Conservation (phyloP, 2,113 vertebrate species). For the Brachionichthys hirsutus region DNA sequence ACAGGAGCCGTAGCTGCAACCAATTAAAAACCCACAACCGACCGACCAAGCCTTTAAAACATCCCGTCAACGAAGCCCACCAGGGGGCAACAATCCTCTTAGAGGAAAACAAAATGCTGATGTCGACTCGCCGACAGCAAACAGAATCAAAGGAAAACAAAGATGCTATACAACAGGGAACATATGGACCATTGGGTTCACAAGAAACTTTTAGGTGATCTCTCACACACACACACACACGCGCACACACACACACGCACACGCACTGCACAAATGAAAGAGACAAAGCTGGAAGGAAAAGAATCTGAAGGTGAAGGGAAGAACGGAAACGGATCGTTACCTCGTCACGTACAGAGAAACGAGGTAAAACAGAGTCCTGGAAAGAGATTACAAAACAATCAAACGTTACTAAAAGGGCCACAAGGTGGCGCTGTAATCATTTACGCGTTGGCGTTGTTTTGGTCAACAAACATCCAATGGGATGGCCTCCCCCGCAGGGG, state of each 20-base stretch:
- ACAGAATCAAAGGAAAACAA: slow-evolving; percentile 75
- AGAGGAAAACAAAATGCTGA: slow-evolving; percentile 99
- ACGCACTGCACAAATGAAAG: slow-evolving; percentile 61
- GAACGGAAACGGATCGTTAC: slow-evolving; percentile 72
- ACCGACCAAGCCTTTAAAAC: slow-evolving; percentile 88
- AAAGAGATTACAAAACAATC: slow-evolving; percentile 97
- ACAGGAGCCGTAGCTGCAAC: slow-evolving; percentile 97
- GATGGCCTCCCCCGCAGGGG: slow-evolving; percentile 71
- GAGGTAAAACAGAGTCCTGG: slow-evolving; percentile 82
- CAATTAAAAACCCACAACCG: slow-evolving; percentile 96
- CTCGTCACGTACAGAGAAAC: slow-evolving; percentile 90
- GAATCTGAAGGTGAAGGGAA: slow-evolving; percentile 29
- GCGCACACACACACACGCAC: no score
- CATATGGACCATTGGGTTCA: slow-evolving; percentile 90
- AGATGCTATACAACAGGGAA: slow-evolving; percentile 96
- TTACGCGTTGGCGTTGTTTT: slow-evolving; percentile 98
- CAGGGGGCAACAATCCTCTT: slow-evolving; percentile 99
- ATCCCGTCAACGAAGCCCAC: slow-evolving; percentile 98
- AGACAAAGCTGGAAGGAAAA: slow-evolving; percentile 9
- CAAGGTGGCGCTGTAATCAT: slow-evolving; percentile 89
- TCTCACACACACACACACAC: no score
- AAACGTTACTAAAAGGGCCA: slow-evolving; percentile 89
- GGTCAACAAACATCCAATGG: slow-evolving; percentile 93
- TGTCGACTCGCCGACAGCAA: slow-evolving; percentile 98
- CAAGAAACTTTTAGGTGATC: slow-evolving; percentile 73